phyloP scores from a whole-genome alignment of 2,797 vertebrate genomes.

The Acanthis flammea region DNA sequence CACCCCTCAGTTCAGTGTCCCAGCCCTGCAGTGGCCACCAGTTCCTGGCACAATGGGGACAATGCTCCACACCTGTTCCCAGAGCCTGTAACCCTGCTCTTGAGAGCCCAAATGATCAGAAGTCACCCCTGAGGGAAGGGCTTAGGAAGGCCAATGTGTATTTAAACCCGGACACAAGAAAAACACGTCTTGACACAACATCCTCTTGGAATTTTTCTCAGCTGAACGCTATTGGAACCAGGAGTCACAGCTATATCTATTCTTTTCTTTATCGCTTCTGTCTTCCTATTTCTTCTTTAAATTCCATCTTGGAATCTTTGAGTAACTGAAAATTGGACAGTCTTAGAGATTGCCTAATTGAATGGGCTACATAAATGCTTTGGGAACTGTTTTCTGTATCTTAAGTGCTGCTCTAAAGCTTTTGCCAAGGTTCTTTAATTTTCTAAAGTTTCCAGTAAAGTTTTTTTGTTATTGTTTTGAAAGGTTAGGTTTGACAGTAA shows the following conservation, averaged over 20 bases:
- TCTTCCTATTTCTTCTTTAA: not conserved
- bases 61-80: not conserved
- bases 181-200: fast-evolving
- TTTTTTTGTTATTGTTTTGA: not conserved
- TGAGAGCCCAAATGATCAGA: not conserved
- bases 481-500: not conserved
- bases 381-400: not conserved
- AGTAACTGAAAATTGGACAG: not conserved
- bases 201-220: not conserved
- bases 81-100: not conserved
- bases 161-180: not conserved
- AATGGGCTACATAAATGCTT: not conserved
- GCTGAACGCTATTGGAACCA: not conserved
- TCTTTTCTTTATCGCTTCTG: not conserved
- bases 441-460: not conserved
- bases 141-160: too few species aligned
- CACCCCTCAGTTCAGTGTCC: too few species aligned
- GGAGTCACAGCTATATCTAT: not conserved
- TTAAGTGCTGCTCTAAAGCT: not conserved
- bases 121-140: not conserved
- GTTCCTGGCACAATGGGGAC: fast-evolving
- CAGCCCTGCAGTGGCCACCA: not conserved
- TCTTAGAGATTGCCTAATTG: not conserved
- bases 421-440: not conserved
- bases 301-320: not conserved